A percentile compares a stretch with the other conserved stretches of the same genome.
Evolutionary conservation across 2,797 vertebrate species (phyloP).

Genomic region (Paratrypauchen microcephalus): DNA sequence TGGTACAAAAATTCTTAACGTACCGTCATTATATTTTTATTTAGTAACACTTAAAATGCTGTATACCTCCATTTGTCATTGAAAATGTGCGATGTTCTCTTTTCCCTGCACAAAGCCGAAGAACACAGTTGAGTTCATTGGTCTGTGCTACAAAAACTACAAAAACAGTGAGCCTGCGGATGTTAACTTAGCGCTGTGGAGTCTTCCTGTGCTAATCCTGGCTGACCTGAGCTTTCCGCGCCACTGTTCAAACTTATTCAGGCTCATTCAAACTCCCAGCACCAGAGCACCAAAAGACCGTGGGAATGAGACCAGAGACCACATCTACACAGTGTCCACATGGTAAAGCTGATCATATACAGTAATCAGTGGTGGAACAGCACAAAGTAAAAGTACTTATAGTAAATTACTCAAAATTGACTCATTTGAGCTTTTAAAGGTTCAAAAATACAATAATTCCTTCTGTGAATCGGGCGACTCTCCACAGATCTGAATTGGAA

Average conservation of each 20-base stretch:
- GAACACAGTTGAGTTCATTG: not conserved
- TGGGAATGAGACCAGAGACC: not conserved
- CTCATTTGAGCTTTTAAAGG: too few species aligned
- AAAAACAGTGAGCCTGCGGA: constrained; percentile 1
- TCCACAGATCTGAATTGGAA: too few species aligned
- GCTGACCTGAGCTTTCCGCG: not conserved
- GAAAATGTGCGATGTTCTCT: not conserved
- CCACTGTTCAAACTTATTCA: not conserved
- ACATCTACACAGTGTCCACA: not conserved
- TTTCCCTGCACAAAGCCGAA: not conserved
- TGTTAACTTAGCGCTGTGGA: constrained; percentile 5
- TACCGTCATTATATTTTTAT: too few species aligned
- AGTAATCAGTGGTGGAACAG: too few species aligned
- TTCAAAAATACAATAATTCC: too few species aligned
- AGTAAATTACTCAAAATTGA: too few species aligned
- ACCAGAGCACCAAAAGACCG: not conserved
- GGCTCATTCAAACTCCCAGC: not conserved
- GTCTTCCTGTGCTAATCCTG: constrained; percentile 10
- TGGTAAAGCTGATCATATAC: too few species aligned
- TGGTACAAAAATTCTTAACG: too few species aligned
- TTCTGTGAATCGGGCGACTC: too few species aligned
- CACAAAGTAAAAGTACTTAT: too few species aligned
- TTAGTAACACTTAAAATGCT: not conserved
- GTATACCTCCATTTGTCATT: not conserved
- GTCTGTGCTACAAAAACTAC: not conserved